phyloP scores from a whole-genome alignment of 2,888 invertebrate genomes.

The Diadegma fenestrale region DNA sequence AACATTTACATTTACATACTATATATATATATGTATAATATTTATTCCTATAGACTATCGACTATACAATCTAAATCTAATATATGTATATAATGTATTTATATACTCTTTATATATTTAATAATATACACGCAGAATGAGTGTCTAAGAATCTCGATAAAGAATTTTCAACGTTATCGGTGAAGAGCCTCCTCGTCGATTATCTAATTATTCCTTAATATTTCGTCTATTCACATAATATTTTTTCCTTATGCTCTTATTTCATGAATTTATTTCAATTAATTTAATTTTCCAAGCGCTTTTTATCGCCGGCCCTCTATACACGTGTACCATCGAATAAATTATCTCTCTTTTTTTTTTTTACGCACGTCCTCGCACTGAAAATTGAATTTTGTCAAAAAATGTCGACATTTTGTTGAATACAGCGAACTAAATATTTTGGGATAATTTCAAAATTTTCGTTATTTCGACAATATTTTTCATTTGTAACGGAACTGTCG shows the following conservation, averaged over 20 bases:
- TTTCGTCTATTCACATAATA: constrained; percentile 76
- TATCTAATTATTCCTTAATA: constrained; percentile 51
- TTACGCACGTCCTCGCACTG: constrained; percentile 71
- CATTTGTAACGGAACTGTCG: too few species aligned
- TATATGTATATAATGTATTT: constrained; percentile 69
- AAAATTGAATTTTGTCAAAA: too few species aligned
- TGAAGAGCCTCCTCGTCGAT: constrained; percentile 30
- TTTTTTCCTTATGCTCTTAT: constrained; percentile 63
- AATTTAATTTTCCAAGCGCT: neutral
- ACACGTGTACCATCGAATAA: constrained; percentile 63
- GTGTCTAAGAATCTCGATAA: constrained; percentile 72
- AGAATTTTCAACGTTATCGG: constrained; percentile 14
- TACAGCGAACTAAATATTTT: too few species aligned
- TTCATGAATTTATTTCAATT: neutral
- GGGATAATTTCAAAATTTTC: too few species aligned
- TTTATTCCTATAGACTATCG: constrained; percentile 71
- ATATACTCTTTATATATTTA: constrained; percentile 72
- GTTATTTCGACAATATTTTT: too few species aligned
- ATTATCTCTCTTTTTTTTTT: constrained; percentile 81
- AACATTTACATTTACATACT: constrained; percentile 69
- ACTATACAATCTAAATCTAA: constrained; percentile 77
- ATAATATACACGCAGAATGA: constrained; percentile 82
- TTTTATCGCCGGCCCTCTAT: constrained; percentile 21
- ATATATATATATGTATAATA: constrained; percentile 71
- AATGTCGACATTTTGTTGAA: too few species aligned